A percentile compares a stretch with the other conserved stretches of the same genome.
These are phyloP conservation scores for Mixornis gularis DNA, from an alignment of 2,113 vertebrate species.

Conservation along the genomic window DNA sequence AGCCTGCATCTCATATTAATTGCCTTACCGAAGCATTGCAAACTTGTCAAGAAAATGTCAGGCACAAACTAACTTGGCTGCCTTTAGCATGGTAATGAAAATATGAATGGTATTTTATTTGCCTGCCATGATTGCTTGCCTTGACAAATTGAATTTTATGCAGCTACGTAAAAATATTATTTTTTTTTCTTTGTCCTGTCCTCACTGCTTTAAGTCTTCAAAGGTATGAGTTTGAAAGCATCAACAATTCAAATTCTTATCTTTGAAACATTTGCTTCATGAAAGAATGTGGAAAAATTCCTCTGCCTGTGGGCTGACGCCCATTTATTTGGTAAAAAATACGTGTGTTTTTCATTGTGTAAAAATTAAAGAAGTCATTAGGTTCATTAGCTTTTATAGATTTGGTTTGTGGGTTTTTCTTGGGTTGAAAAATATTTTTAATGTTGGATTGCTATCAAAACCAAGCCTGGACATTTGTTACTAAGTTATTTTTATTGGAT, in stretches of 20 bases:
- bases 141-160: constrained; percentile 36
- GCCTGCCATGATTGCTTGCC: constrained; percentile 9
- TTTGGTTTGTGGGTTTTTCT: not conserved
- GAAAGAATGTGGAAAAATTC: constrained; percentile 6
- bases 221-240: not conserved
- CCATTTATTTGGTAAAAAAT: not conserved
- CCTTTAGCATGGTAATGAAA: constrained; percentile 19
- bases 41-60: constrained; percentile 47
- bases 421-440: not conserved
- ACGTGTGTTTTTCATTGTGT: not conserved
- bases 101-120: constrained; percentile 11
- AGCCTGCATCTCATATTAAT: constrained; percentile 21
- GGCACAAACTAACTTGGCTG: not conserved
- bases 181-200: not conserved
- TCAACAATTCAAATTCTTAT: not conserved
- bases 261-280: constrained; percentile 8
- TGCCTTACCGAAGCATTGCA: constrained; percentile 47
- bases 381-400: not conserved
- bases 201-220: constrained; percentile 1
- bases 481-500: not conserved
- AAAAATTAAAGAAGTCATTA: not conserved
- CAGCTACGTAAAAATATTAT: constrained; percentile 11
- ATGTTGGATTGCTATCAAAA: not conserved
- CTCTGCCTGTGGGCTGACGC: not conserved
- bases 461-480: not conserved